These are phyloP conservation scores for Chanos chanos DNA, from an alignment of 2,797 vertebrate genomes.

Conservation along the genomic window DNA sequence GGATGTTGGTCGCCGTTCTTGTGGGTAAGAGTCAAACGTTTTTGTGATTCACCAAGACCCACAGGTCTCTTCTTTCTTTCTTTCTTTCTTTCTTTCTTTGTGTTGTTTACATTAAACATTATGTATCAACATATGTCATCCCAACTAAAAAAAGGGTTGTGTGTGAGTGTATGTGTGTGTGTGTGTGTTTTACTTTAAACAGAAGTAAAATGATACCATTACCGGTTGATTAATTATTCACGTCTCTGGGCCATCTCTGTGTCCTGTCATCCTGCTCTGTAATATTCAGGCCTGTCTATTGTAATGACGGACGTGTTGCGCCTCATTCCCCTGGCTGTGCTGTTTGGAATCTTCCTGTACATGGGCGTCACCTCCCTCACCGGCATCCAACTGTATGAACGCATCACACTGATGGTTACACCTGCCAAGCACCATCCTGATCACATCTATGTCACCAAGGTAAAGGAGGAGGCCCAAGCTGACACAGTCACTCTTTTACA, in stretches of 20 bases:
- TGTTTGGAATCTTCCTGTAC: slow-evolving; percentile 97
- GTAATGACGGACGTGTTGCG: slow-evolving; percentile 93
- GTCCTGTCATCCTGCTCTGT: neutral
- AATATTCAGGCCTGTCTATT: slow-evolving; percentile 83
- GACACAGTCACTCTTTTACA: neutral
- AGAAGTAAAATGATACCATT: too few species aligned
- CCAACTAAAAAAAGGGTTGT: too few species aligned
- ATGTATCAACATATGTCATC: too few species aligned
- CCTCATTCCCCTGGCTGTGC: slow-evolving; percentile 91
- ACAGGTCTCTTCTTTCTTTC: too few species aligned
- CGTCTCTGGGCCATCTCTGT: too few species aligned
- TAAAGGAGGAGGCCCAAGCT: slow-evolving; percentile 43
- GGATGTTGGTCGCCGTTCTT: slow-evolving; percentile 83
- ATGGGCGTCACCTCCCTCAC: slow-evolving; percentile 97
- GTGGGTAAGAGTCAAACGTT: slow-evolving; percentile 76
- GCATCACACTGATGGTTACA: slow-evolving; percentile 93
- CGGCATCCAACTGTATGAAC: slow-evolving; percentile 93
- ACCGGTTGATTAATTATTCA: too few species aligned
- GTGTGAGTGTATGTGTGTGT: too few species aligned
- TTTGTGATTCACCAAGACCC: too few species aligned
- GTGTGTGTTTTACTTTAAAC: neutral
- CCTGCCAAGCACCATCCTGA: slow-evolving; percentile 96
- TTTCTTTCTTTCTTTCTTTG: too few species aligned
- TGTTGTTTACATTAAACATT: too few species aligned
- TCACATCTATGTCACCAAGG: slow-evolving; percentile 95